Evolutionary conservation across 2,888 invertebrate genomes (phyloP), one percentile per base, ranked within the genome.

Genomic region (Lepidochitona cinerea): DNA sequence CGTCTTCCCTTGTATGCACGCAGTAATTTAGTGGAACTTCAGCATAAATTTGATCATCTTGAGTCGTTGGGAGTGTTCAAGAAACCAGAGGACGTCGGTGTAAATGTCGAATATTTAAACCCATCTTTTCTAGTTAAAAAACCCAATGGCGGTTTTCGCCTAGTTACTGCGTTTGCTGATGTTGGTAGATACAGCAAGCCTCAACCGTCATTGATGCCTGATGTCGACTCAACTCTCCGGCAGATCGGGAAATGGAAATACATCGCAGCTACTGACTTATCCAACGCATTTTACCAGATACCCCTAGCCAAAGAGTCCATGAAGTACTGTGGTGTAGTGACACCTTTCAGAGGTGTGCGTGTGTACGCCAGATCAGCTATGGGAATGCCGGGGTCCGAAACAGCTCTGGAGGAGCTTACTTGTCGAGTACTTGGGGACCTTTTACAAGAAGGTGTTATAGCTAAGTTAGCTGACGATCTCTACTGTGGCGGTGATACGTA

Each of bases 381-480:
- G 82, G 82, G 83, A 1, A 83, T 82, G 80, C 83, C 79, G 1
- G 79, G 80, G 3, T 79, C 80, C 23, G 81, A 83, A 74, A 83
- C 80, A 0, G 78, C 75, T 7, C 69, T 82, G 0, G 81, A 82
- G 36, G 83, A 84, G 69, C 36, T 82, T 6, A 82, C 79, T 77
- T 79, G 75, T 33, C 69, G 80, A 2, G 77, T 81, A 4, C 67
- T 82, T 6, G 81, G 81, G 3, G 67, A 75, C 41, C 68, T 75
- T 6, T 26, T 75, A 37, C 23, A 70, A 37, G 72, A 73, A 29
- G 75, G 76, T 12, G 29, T 70, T 12, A 71, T 79, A 0, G 52
- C 64, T 9, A 79, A 79, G 67, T n/a, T 79, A 3, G 78, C 76
- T n/a, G 78, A 79, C 54, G 76, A 79, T 52, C 52, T 73, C 6